Conservation (phyloP, 2,113 vertebrate genomes). For the Cyanistes caeruleus region DNA sequence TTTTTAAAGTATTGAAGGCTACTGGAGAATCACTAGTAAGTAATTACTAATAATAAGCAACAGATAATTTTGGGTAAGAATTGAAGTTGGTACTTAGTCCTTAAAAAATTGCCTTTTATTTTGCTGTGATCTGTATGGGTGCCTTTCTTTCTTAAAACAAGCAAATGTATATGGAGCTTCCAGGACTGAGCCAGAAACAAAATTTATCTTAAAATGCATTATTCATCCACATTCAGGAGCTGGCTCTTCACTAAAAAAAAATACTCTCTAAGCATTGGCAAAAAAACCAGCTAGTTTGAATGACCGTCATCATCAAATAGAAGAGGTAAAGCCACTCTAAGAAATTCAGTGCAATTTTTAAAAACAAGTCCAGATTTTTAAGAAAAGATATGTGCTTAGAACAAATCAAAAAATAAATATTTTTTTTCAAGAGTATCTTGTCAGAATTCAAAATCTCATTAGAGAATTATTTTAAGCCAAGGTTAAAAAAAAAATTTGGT, state of each 20-base stretch:
- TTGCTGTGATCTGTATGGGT: neutral
- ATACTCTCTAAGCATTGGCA: neutral
- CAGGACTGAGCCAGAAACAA: neutral
- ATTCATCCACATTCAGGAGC: neutral
- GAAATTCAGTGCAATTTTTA: neutral
- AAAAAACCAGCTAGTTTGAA: neutral
- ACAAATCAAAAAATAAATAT: neutral
- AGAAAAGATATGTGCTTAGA: neutral
- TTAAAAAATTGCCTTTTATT: neutral
- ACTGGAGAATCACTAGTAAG: neutral
- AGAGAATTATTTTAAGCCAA: neutral
- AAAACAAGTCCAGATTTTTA: neutral
- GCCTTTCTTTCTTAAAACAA: neutral
- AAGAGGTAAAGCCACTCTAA: neutral
- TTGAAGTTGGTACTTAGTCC: neutral
- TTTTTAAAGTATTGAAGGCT: neutral
- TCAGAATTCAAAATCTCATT: neutral
- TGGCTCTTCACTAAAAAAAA: neutral
- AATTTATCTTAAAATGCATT: neutral
- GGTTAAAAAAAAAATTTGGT: constrained; percentile 71
- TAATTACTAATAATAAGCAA: neutral
- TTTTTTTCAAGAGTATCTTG: neutral
- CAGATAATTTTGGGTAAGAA: neutral
- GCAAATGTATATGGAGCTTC: neutral
- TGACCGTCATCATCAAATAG: neutral